Conservation (phyloP, 1,140 invertebrate species). For the Aphaenogaster rudis region DNA sequence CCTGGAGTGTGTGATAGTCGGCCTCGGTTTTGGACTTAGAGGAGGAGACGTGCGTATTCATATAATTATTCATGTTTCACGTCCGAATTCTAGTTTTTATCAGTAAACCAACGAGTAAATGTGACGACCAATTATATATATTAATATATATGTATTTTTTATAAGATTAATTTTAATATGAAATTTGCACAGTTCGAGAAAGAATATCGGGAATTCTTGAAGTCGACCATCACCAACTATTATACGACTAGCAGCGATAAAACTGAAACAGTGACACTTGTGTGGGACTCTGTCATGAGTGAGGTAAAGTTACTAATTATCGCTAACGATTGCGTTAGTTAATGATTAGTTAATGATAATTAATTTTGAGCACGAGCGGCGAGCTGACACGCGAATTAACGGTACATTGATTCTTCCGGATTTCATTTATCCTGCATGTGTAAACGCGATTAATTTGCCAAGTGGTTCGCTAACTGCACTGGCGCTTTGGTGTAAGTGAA, state of each 20-base stretch:
- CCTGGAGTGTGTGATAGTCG: conserved; percentile 91
- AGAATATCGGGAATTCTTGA: conserved; percentile 88
- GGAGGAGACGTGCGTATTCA: conserved; percentile 88
- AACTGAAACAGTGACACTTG: conserved; percentile 88
- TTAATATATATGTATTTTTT: background rate
- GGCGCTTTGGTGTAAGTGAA: conserved; percentile 27
- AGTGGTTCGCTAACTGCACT: conserved; percentile 5
- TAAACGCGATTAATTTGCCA: conserved; percentile 35
- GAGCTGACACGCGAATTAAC: conserved; percentile 17
- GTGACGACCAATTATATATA: background rate
- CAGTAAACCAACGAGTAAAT: background rate
- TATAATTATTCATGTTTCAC: conserved; percentile 1
- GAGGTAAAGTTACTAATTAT: conserved; percentile 81
- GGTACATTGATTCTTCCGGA: conserved; percentile 24
- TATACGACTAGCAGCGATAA: conserved; percentile 87
- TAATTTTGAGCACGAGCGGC: background rate
- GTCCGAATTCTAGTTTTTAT: background rate
- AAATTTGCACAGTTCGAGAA: conserved; percentile 86
- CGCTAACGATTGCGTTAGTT: background rate
- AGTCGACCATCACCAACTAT: conserved; percentile 87
- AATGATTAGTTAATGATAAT: background rate
- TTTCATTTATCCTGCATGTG: conserved; percentile 24
- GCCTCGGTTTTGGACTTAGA: conserved; percentile 91
- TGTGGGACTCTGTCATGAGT: conserved; percentile 90
- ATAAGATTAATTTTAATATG: conserved; percentile 54